Base-by-base conservation (phyloP, 1,140 invertebrate species). In the Saccostrea glomerata region DNA sequence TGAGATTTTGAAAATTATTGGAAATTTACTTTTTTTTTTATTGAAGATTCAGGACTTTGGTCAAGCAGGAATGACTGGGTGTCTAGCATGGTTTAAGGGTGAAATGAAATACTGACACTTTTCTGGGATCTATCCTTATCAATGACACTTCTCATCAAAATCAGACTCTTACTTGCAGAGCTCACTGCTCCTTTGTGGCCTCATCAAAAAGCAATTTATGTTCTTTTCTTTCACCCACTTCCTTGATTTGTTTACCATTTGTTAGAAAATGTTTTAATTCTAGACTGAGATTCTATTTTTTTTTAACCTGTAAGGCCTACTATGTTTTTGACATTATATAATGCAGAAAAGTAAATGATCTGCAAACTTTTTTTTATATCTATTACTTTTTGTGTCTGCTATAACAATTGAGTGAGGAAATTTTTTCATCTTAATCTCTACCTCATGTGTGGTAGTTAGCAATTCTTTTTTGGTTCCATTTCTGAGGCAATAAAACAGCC, bases 121-220 rank as follows among this genome's bases (percentile, higher is more conserved):
- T 36, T 12, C 70, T 77, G 23, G 5, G 25, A 77, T 40, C 25
- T 77, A 77, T 77, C 70, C 70, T 77, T 77, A 77, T 77, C 70
- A 77, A 77, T 77, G 70, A 36, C 70, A 77, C 70, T 77, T 77
- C 70, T 77, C 70, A 77, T 77, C 70, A 30, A 77, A 77, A 77
- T 77, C 70, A 77, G 30, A 12, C 25, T 77, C 23, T 77, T 77
- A 30, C 11, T 77, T 15, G 23, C 25, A 36, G 11, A 36, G 25
- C 23, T 77, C 70, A 30, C 25, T 12, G 30, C 70, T 77, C 70
- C 23, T 77, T 36, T 30, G 23, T 30, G 30, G 15, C 70, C 25
- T 36, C 25, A 6, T 77, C 70, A 77, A 30, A 77, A 77, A 77
- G 30, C 70, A 15, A 77, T 77, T 77, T 77, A 25, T 36, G 70